phyloP scores from a whole-genome alignment of 1,140 invertebrate species.

The Camponotus pennsylvanicus region DNA sequence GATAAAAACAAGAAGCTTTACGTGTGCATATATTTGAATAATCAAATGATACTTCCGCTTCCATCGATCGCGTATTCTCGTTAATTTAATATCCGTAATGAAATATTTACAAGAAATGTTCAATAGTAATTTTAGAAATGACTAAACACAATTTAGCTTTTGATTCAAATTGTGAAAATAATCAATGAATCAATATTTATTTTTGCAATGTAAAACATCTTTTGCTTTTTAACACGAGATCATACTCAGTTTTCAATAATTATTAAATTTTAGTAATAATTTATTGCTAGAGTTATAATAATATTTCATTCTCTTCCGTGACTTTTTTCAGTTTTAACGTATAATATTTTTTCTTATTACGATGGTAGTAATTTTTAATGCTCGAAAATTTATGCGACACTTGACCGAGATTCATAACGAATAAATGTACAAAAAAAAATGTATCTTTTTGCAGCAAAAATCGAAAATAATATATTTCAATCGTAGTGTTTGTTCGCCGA shows the following conservation, averaged over 20 bases:
- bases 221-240: too few relatives aligned
- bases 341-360: constrained; percentile 5
- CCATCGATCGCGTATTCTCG: background rate
- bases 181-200: too few relatives aligned
- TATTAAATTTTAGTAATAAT: too few relatives aligned
- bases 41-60: background rate
- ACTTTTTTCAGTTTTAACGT: background rate
- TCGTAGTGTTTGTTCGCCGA: background rate
- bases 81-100: background rate
- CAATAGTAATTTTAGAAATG: too few relatives aligned
- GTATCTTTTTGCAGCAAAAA: background rate
- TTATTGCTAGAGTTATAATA: background rate
- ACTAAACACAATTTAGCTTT: too few relatives aligned
- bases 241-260: too few relatives aligned
- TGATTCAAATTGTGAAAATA: too few relatives aligned
- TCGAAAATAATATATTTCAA: background rate
- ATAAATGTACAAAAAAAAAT: background rate
- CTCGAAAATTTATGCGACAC: background rate
- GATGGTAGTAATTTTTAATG: background rate
- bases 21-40: background rate
- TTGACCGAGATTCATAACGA: background rate
- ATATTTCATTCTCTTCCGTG: background rate
- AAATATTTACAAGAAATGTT: background rate
- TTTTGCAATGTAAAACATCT: too few relatives aligned
- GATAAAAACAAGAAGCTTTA: background rate